A percentile compares a stretch with the other conserved stretches of the same genome.
phyloP scores from a whole-genome alignment of 2,888 invertebrate genomes.

The Ferdinandea cuprea region DNA sequence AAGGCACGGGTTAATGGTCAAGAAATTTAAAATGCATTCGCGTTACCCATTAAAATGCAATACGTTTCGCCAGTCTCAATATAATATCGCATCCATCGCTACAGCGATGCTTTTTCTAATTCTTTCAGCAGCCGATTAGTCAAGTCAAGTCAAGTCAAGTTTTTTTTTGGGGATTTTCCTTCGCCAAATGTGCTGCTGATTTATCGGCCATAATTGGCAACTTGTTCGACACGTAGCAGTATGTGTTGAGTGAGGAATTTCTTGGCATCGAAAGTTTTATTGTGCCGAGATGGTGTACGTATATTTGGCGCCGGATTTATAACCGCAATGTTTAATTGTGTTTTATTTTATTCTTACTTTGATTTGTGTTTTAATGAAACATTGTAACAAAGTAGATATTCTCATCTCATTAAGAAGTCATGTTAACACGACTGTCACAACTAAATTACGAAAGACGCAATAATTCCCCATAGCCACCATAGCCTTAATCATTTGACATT shows the following conservation, averaged over 20 bases:
- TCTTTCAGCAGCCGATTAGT: slow-evolving; percentile 17
- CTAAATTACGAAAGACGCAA: background rate
- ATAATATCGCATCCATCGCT: background rate
- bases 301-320: slow-evolving; percentile 37
- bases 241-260: slow-evolving; percentile 19
- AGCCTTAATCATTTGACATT: no score
- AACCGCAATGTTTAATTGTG: background rate
- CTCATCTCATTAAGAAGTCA: background rate
- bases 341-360: background rate
- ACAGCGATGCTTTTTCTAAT: background rate
- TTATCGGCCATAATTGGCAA: slow-evolving; percentile 51
- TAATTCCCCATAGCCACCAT: background rate
- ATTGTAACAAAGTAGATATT: slow-evolving; percentile 3
- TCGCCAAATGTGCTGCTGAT: background rate
- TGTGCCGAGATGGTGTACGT: background rate
- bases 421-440: background rate
- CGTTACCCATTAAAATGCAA: background rate
- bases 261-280: slow-evolving; percentile 12
- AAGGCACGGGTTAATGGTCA: slow-evolving; percentile 12
- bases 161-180: slow-evolving; percentile 35
- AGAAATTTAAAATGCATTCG: slow-evolving; percentile 3
- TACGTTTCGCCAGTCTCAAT: background rate
- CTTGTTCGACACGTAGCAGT: slow-evolving; percentile 32
- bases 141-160: no score
- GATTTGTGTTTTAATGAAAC: slow-evolving; percentile 8